phyloP scores from a whole-genome alignment of 1,140 invertebrate species.

The Drosophila mauritiana region DNA sequence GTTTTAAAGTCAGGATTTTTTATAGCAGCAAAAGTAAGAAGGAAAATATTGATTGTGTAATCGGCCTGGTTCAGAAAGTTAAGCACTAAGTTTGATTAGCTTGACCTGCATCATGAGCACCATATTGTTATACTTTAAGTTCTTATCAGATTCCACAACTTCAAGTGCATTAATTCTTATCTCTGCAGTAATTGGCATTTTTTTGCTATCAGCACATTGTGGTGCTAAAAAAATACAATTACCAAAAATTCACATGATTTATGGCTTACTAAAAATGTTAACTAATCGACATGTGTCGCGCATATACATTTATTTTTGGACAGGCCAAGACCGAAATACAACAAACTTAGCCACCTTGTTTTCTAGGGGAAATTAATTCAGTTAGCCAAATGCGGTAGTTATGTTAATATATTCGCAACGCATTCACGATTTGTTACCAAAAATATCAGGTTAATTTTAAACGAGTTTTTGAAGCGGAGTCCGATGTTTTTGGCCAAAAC shows the following conservation, averaged over 20 bases:
- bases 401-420: slow-evolving; percentile 48
- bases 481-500: slow-evolving; percentile 43
- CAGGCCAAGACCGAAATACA: slow-evolving; percentile 25
- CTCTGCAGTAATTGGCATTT: slow-evolving; percentile 54
- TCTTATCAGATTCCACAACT: slow-evolving; percentile 40
- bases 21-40: neutral
- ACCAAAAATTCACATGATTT: slow-evolving; percentile 34
- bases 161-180: slow-evolving; percentile 66
- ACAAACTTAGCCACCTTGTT: slow-evolving; percentile 52
- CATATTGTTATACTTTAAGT: neutral
- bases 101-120: slow-evolving; percentile 1
- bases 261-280: slow-evolving; percentile 36
- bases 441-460: slow-evolving; percentile 50
- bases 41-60: neutral
- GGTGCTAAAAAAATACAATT: neutral
- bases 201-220: slow-evolving; percentile 38
- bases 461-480: slow-evolving; percentile 37
- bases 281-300: slow-evolving; percentile 38
- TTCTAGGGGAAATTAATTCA: slow-evolving; percentile 34
- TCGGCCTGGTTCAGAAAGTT: neutral
- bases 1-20: neutral
- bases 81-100: neutral
- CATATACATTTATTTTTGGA: slow-evolving; percentile 55
- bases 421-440: slow-evolving; percentile 24
- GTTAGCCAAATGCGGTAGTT: slow-evolving; percentile 37